A percentile compares a stretch with the other conserved stretches of the same genome.
Evolutionary conservation across 2,888 invertebrate species (phyloP).

Genomic region (Slavum lentiscoides): DNA sequence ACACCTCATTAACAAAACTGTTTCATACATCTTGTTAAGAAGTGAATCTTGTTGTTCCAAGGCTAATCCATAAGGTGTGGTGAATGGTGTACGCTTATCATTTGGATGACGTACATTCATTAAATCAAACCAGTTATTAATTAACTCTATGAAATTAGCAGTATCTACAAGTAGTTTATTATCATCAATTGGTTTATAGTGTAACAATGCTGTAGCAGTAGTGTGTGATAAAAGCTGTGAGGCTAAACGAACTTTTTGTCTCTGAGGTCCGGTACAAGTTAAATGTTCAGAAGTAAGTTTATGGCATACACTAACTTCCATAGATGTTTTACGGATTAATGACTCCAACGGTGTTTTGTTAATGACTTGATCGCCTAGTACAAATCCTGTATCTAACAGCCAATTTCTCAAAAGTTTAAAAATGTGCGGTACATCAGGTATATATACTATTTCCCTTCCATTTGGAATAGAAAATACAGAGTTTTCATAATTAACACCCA

Average conservation of each 20-base stretch:
- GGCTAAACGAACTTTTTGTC: slow-evolving; percentile 41
- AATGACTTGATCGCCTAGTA: neutral
- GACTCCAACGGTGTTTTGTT: neutral
- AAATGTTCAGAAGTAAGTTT: slow-evolving; percentile 17
- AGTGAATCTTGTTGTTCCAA: neutral
- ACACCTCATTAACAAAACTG: slow-evolving; percentile 21
- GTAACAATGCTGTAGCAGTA: slow-evolving; percentile 46
- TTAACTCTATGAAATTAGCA: slow-evolving; percentile 32
- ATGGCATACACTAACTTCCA: slow-evolving; percentile 37
- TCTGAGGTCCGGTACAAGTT: slow-evolving; percentile 21
- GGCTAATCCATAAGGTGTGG: neutral
- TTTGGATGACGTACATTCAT: slow-evolving; percentile 25
- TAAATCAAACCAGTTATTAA: slow-evolving; percentile 41
- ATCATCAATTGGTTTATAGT: no score
- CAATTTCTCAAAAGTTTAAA: neutral
- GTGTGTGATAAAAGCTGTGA: slow-evolving; percentile 46
- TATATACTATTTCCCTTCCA: neutral
- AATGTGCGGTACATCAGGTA: slow-evolving; percentile 3
- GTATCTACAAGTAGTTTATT: neutral
- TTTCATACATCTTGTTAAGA: slow-evolving; percentile 8
- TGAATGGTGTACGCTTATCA: neutral
- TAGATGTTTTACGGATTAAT: neutral
- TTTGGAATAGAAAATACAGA: neutral
- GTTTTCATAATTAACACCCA: neutral
- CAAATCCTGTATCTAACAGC: neutral